Evolutionary conservation across 2,797 vertebrate species (phyloP), one percentile per base, ranked within the genome.

Genomic region (Pipistrellus pipistrellus): DNA sequence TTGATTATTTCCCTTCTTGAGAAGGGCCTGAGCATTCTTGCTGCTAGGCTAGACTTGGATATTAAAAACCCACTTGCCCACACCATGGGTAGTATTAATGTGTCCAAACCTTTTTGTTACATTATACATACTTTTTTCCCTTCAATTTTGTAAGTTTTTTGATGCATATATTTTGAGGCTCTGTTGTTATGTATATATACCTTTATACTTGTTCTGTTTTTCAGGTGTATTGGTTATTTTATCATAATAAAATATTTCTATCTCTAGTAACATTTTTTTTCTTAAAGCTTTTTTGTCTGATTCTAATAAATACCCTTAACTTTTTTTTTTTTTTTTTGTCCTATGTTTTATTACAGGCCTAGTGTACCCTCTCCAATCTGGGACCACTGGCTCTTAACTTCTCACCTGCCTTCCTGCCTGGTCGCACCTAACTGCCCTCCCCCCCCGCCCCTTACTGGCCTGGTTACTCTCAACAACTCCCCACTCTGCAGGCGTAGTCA

Each of bases 201-300:
- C 48, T 82, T 82, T 57, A 62, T 35, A 64, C 0, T 51, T 48
- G 27, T 68, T 73, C 23, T 71, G 18, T 85, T 20, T 73, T 72
- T 14, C 53, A 85, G 32, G 23, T 59, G 6, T 27, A 41, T 30
- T 41, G 14, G 78, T 57, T 4, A 27, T 78, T 86, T 90, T 80
- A 73, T 53, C 38, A 32, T 71, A 69, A 64, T 27, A 46, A 82
- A 69, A 72, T 55, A 0, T 80, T 4, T 35, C 3, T 51, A 25
- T 68, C 30, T 92, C n/a, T 85, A 55, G 44, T 81, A 69, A n/a
- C 1, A 64, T 57, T 55, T 64, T 76, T 88, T 88, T 88, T 44
- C 25, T 48, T 62, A 85, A 41, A 35, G n/a, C 84, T 18, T 46
- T 53, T 81, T 64, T 83, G 3, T 78, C 46, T 84, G 6, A 81